Conservation (phyloP, 2,888 invertebrate genomes). For the Argyra leucocephala region DNA sequence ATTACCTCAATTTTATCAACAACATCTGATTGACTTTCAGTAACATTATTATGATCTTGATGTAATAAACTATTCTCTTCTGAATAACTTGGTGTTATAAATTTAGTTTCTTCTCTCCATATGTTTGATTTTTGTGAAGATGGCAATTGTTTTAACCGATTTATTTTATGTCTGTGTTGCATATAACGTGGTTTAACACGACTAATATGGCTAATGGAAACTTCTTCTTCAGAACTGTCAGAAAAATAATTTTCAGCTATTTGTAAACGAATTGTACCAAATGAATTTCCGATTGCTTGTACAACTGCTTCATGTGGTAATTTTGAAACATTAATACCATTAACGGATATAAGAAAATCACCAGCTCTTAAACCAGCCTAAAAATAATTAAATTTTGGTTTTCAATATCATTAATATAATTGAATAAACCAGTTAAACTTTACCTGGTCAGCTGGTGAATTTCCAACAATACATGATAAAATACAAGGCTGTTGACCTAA, state of each 20-base stretch:
- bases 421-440: neutral
- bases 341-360: constrained; percentile 85
- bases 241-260: constrained; percentile 81
- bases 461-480: constrained; percentile 81
- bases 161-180: constrained; percentile 48
- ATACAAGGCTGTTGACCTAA: constrained; percentile 83
- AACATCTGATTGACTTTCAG: neutral
- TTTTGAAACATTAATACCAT: constrained; percentile 83
- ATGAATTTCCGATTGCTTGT: constrained; percentile 75
- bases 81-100: constrained; percentile 7
- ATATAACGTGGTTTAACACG: constrained; percentile 41
- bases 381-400: neutral
- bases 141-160: constrained; percentile 51
- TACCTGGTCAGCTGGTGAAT: constrained; percentile 74
- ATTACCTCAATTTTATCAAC: constrained; percentile 10
- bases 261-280: constrained; percentile 71
- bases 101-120: constrained; percentile 26
- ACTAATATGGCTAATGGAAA: constrained; percentile 40
- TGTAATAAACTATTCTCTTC: neutral
- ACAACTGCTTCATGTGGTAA: constrained; percentile 90
- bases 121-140: constrained; percentile 34
- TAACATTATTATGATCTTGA: neutral
- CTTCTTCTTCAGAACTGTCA: constrained; percentile 73
- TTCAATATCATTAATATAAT: too few relatives aligned
- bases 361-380: constrained; percentile 78